Conservation (phyloP, 1,140 invertebrate genomes). For the Campoletis sonorensis region DNA sequence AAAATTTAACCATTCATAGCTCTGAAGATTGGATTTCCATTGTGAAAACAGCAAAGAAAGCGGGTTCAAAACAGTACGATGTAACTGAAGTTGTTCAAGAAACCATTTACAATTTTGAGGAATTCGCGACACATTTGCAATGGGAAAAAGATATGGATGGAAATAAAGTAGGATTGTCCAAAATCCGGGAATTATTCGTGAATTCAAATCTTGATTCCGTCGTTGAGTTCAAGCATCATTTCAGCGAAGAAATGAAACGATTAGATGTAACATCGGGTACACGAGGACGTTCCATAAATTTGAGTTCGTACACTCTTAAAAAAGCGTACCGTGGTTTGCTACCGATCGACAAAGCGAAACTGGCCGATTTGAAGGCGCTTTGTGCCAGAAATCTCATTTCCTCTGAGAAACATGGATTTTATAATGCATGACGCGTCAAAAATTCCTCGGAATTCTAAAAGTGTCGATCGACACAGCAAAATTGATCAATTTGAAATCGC, state of each 20-base stretch:
- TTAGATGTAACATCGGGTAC: conserved; percentile 11
- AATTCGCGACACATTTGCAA: conserved; percentile 46
- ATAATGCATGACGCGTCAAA: not conserved
- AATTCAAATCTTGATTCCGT: not conserved
- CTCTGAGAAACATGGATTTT: not conserved
- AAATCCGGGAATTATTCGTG: conserved; percentile 52
- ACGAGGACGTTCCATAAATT: not conserved
- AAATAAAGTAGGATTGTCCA: conserved; percentile 49
- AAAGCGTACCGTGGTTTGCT: conserved; percentile 10
- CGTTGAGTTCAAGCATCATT: conserved; percentile 44
- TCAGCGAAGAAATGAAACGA: conserved; percentile 1
- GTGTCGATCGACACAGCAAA: no score
- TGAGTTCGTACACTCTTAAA: not conserved
- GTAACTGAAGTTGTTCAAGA: conserved; percentile 55
- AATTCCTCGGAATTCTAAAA: not conserved
- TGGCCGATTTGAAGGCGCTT: not conserved
- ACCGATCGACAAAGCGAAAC: not conserved
- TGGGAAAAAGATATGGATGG: conserved; percentile 52
- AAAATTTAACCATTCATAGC: conserved; percentile 63
- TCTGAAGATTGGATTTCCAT: conserved; percentile 62
- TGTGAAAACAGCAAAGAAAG: conserved; percentile 62
- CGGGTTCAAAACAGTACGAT: conserved; percentile 56
- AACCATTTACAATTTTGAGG: conserved; percentile 60
- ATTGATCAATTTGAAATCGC: no score
- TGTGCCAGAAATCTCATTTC: not conserved